phyloP scores from a whole-genome alignment of 2,797 vertebrate genomes.

The Gadopsis bispinosus region DNA sequence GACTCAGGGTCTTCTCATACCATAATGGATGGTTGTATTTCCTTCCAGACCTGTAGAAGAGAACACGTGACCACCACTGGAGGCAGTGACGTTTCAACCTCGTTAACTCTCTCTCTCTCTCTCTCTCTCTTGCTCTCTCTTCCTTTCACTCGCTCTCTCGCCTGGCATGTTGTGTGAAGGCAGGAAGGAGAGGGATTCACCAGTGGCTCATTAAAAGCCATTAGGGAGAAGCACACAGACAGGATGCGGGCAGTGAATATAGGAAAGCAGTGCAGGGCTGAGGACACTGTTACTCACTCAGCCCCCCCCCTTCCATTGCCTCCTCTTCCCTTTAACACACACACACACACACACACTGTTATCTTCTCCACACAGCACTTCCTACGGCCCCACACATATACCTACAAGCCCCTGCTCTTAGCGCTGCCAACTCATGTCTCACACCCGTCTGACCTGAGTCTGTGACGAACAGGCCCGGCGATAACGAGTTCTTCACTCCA shows the following conservation, averaged over 20 bases:
- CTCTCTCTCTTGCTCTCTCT: slow-evolving; percentile 28
- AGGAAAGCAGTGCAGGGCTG: slow-evolving; percentile 86
- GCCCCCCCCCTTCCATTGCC: slow-evolving; percentile 35
- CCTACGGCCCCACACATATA: slow-evolving; percentile 86
- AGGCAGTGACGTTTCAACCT: slow-evolving; percentile 33
- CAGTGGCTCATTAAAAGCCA: slow-evolving; percentile 84
- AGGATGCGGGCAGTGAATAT: slow-evolving; percentile 87
- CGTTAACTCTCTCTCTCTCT: slow-evolving; percentile 9
- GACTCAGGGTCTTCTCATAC: not conserved
- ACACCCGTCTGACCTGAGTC: slow-evolving; percentile 75
- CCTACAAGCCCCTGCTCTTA: slow-evolving; percentile 70
- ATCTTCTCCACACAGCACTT: slow-evolving; percentile 87
- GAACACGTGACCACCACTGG: slow-evolving; percentile 30
- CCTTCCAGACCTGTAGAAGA: slow-evolving; percentile 3
- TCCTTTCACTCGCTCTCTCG: slow-evolving; percentile 61
- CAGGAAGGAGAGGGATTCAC: slow-evolving; percentile 84
- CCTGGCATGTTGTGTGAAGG: slow-evolving; percentile 75
- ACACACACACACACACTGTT: slow-evolving; percentile 72
- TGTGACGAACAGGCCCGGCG: slow-evolving; percentile 62
- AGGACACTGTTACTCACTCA: slow-evolving; percentile 76
- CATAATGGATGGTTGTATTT: slow-evolving; percentile 29
- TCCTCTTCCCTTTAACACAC: slow-evolving; percentile 48
- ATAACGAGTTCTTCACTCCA: slow-evolving; percentile 69
- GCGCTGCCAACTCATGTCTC: slow-evolving; percentile 73
- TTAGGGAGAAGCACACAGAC: slow-evolving; percentile 83